Percentiles rank a stretch among this genome's conserved stretches.
phyloP scores from a whole-genome alignment of 2,797 vertebrate genomes.

The Chloroceryle inda region DNA sequence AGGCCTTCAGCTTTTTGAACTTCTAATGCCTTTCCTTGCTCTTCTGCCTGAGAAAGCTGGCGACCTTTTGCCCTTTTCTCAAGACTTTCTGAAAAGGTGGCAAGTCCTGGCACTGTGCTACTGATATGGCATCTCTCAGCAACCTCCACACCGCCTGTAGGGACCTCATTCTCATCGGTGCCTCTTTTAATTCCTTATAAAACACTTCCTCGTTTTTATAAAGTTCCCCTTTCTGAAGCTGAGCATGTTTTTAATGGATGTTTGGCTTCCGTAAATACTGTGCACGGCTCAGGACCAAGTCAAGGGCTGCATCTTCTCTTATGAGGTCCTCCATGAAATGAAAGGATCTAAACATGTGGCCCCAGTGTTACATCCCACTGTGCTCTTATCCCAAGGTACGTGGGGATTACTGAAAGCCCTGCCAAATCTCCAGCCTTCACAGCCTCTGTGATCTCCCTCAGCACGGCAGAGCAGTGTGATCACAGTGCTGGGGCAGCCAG shows the following conservation, averaged over 20 bases:
- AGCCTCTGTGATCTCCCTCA: background rate
- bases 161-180: background rate
- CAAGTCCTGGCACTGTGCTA: background rate
- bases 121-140: background rate
- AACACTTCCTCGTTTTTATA: background rate
- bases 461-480: accelerated
- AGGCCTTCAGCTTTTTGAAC: background rate
- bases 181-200: background rate
- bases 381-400: background rate
- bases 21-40: background rate
- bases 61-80: background rate
- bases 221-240: background rate
- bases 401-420: background rate
- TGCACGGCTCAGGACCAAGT: background rate
- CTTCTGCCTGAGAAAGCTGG: background rate
- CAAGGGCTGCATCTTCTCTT: background rate
- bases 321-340: background rate
- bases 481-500: accelerated
- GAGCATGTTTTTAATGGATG: background rate
- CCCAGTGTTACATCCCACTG: background rate
- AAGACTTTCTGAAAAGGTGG: background rate
- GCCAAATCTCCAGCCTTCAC: background rate
- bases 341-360: background rate
- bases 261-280: background rate
- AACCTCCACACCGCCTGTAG: background rate